phyloP scores from a whole-genome alignment of 2,797 vertebrate species.

The Sebastes alutus region DNA sequence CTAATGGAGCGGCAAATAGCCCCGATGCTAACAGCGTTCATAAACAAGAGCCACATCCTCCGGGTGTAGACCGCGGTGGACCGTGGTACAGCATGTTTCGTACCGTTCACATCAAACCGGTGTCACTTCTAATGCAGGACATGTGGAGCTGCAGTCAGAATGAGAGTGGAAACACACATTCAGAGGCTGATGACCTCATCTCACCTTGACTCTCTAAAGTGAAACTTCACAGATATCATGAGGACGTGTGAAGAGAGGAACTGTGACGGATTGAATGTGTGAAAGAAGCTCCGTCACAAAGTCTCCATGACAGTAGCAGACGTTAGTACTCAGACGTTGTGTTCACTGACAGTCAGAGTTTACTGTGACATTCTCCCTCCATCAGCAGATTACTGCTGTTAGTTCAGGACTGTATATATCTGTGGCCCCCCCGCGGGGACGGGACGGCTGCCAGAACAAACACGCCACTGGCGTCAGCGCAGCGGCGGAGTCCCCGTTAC shows the following conservation, averaged over 20 bases:
- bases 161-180: no score
- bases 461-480: slow-evolving; percentile 46
- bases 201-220: not conserved
- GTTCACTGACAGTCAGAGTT: not conserved
- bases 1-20: not conserved
- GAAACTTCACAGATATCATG: not conserved
- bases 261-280: not conserved
- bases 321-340: no score
- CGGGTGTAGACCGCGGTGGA: no score
- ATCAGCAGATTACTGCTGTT: not conserved
- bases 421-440: not conserved
- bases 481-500: slow-evolving; percentile 23
- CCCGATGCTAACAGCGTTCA: no score
- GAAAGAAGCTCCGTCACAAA: not conserved
- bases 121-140: no score
- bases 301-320: not conserved
- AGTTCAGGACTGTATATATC: not conserved
- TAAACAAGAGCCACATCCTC: no score
- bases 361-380: not conserved
- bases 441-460: slow-evolving; percentile 53
- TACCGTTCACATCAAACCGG: no score
- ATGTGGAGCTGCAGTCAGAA: no score
- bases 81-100: no score
- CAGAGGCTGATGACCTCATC: no score
- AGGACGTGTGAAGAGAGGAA: not conserved